These are phyloP conservation scores for Drosophila conformis DNA, from an alignment of 2,888 invertebrate species.

Conservation along the genomic window DNA sequence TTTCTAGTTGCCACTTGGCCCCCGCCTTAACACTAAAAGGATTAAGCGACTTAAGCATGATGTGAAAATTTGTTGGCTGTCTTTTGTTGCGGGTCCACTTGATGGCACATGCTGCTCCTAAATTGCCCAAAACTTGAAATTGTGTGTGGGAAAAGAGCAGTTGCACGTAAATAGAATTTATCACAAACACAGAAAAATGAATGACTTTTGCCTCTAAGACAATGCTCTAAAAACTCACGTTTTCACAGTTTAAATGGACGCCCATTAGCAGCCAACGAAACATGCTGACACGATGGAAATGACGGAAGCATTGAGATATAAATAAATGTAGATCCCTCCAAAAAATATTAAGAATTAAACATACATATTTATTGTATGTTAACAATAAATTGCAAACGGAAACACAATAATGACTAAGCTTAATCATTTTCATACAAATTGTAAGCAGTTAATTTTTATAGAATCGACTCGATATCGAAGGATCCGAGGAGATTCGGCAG, in stretches of 20 bases:
- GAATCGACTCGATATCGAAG: background rate
- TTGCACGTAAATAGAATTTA: conserved; percentile 73
- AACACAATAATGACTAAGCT: background rate
- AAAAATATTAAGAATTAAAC: background rate
- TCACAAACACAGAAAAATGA: conserved; percentile 33
- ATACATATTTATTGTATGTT: background rate
- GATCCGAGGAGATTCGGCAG: background rate
- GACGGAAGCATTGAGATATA: background rate
- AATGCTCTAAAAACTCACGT: conserved; percentile 44
- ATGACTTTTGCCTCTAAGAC: conserved; percentile 38
- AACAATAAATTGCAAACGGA: background rate
- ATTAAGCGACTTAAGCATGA: conserved; percentile 75
- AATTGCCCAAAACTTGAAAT: conserved; percentile 55
- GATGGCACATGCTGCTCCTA: conserved; percentile 42
- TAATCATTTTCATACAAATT: background rate
- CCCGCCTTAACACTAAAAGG: conserved; percentile 74
- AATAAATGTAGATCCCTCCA: background rate
- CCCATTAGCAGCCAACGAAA: conserved; percentile 28
- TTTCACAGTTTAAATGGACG: conserved; percentile 49
- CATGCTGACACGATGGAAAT: conserved; percentile 42
- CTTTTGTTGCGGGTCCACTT: conserved; percentile 45
- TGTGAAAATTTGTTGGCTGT: conserved; percentile 76
- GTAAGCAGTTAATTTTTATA: background rate
- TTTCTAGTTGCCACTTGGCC: conserved; percentile 63
- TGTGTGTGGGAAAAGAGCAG: conserved; percentile 26